Base-by-base conservation (phyloP, 92 coral and sea anemone species). In the Porites divaricata region DNA sequence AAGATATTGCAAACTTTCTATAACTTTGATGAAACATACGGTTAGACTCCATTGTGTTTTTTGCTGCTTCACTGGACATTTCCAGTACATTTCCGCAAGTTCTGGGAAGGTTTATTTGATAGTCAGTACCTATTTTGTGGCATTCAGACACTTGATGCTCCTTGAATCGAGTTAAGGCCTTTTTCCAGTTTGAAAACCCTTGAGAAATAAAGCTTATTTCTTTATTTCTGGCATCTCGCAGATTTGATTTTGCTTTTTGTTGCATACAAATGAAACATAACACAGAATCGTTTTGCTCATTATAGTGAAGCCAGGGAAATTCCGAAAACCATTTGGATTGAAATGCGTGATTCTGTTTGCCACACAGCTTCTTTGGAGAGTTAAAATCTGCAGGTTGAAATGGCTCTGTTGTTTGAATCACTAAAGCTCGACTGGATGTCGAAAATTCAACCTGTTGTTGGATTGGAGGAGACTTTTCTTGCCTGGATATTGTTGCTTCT, bases 221-320 rank as follows among this genome's bases (percentile, higher is more conserved):
- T 4, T 28, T 28, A 28, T 4, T 28, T 28, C n/a, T 28, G 35
- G 90, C 92, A 51, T 83, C 81, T 48, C 81, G 76, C 3, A 93
- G 83, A 74, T 93, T 93, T 62, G 78, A 80, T 73, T 93, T 81
- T 80, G 54, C 88, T 75, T 90, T 65, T 78, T 86, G 92, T 57
- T 85, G 54, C 49, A 86, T 76, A 63, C 92, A 90, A 57, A 85
- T 48, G 77, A 84, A 85, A 61, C 89, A 89, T 63, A 93, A 72
- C 56, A 79, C 96, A 72, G 92, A 87, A 90, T 93, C 91, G 15
- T 57, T 83, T 80, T 88, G 81, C 76, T 93, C 93, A 59, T 84
- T 75, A 85, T 87, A 92, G 85, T 92, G 95, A 26, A 28, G 81
- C 93, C 93, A 92, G 53, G 93, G 93, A 70, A 81, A 92, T 70